Evolutionary conservation across 1,140 invertebrate genomes (phyloP).

Genomic region (Eulimnadia texana): DNA sequence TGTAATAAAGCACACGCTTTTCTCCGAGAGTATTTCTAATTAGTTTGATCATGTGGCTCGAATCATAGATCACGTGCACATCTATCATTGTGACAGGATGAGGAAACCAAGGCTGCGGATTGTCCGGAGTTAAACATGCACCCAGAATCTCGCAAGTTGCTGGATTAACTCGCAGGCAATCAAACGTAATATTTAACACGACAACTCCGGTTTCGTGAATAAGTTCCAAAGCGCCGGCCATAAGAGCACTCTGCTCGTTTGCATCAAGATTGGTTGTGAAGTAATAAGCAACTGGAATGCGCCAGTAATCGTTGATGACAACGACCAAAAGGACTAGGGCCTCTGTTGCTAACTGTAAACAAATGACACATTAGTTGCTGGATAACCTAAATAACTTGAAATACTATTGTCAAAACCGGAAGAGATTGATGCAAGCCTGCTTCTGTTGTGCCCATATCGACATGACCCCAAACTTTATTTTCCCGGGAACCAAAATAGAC

Average conservation of each 20-base stretch:
- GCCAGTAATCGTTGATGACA: neutral
- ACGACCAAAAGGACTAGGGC: neutral
- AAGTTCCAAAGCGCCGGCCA: neutral
- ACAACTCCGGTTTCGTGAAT: neutral
- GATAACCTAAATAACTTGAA: neutral
- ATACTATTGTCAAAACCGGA: neutral
- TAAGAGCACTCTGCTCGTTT: neutral
- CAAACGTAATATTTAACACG: neutral
- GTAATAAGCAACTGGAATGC: neutral
- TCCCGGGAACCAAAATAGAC: neutral
- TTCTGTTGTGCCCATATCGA: neutral
- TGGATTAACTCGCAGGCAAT: neutral
- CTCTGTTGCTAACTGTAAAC: conserved; percentile 1
- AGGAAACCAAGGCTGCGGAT: neutral
- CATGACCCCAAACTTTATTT: neutral
- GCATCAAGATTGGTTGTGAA: neutral
- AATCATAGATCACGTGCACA: neutral
- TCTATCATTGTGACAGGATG: neutral
- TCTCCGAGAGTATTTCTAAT: neutral
- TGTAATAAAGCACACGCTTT: neutral
- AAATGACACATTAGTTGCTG: neutral
- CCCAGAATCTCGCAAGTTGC: neutral
- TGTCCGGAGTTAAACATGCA: neutral
- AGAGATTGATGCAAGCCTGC: neutral
- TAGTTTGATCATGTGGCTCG: neutral